These are phyloP conservation scores for Cygnus buccinator DNA, from an alignment of 2,113 vertebrate species.

Conservation along the genomic window DNA sequence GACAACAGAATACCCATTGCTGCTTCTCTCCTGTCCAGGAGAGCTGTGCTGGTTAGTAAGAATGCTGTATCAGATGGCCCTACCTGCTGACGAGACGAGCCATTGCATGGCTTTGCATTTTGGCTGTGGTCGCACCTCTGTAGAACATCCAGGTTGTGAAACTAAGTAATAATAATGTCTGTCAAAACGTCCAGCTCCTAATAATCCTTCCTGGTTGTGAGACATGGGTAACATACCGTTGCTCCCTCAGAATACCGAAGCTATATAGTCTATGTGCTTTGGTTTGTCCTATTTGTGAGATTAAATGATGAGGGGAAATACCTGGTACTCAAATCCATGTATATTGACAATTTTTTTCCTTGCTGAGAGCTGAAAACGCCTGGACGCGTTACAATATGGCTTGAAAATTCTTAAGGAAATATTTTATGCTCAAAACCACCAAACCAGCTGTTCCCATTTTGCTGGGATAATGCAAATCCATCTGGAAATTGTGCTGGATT, in stretches of 20 bases:
- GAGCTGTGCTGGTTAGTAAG: not conserved
- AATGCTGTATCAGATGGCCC: not conserved
- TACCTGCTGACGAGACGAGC: not conserved
- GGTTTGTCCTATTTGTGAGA: not conserved
- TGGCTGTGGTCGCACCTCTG: not conserved
- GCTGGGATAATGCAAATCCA: conserved; percentile 18
- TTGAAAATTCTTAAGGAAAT: conserved; percentile 30
- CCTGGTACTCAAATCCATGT: not conserved
- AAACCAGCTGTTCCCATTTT: conserved; percentile 39
- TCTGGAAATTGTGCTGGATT: conserved; percentile 3
- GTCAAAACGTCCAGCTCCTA: not conserved
- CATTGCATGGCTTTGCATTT: not conserved
- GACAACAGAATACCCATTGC: not conserved
- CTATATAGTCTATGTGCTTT: not conserved
- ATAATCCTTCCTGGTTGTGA: not conserved
- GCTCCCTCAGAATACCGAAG: not conserved
- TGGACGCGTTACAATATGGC: not conserved
- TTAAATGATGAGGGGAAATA: not conserved
- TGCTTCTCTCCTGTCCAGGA: not conserved
- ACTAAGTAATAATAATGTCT: not conserved
- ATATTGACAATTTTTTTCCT: not conserved
- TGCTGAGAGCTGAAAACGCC: not conserved
- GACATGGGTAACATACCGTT: not conserved
- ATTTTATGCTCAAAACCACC: conserved; percentile 7
- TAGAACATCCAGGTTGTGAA: not conserved